phyloP scores from a whole-genome alignment of 2,888 invertebrate genomes.

The Entomobrya proxima region DNA sequence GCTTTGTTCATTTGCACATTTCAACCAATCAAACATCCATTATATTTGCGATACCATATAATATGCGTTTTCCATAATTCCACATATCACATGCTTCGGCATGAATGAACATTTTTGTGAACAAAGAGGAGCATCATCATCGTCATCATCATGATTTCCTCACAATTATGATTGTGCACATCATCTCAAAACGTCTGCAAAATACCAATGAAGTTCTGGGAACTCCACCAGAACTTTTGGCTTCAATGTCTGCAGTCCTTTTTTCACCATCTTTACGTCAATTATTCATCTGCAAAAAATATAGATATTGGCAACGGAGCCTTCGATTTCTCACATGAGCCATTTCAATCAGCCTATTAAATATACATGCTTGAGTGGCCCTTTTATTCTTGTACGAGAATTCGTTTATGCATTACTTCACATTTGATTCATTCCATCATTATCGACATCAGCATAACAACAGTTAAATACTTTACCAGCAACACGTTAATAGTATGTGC shows the following conservation, averaged over 20 bases:
- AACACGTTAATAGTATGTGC: neutral
- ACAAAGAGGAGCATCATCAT: neutral
- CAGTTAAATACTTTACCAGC: neutral
- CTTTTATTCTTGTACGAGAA: constrained; percentile 37
- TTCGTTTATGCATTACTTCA: constrained; percentile 43
- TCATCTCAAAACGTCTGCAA: no score
- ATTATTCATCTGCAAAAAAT: neutral
- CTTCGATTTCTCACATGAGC: constrained; percentile 30
- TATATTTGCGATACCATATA: constrained; percentile 3
- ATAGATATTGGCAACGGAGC: constrained; percentile 2
- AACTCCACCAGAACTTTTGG: no score
- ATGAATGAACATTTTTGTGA: constrained; percentile 6
- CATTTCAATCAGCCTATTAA: constrained; percentile 44
- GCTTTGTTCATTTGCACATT: neutral
- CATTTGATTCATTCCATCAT: constrained; percentile 37
- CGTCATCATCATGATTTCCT: no score
- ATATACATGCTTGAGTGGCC: constrained; percentile 22
- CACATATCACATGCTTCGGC: constrained; percentile 2
- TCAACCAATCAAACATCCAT: neutral
- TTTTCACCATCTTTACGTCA: neutral
- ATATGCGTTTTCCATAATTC: neutral
- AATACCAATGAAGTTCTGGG: no score
- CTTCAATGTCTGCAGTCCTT: no score
- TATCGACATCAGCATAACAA: neutral
- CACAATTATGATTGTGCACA: no score